Evolutionary conservation across 2,888 invertebrate species (phyloP).

Genomic region (Drosophila pseudotalamancana): DNA sequence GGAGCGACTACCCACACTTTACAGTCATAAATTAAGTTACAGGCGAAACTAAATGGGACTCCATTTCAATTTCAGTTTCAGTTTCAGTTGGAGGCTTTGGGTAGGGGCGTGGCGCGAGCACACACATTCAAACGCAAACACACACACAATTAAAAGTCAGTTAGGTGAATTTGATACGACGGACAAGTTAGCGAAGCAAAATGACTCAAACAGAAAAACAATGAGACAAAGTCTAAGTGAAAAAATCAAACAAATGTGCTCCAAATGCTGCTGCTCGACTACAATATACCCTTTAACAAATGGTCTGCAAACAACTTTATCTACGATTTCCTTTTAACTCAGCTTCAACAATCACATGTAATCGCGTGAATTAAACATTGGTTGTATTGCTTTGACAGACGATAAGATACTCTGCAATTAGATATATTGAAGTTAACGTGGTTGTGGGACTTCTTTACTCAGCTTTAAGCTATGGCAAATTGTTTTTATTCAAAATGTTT

Average conservation of each 20-base stretch:
- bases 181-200: conserved; percentile 54
- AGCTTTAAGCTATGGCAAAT: too few relatives aligned
- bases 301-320: too few relatives aligned
- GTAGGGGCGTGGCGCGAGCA: neutral
- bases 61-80: conserved; percentile 39
- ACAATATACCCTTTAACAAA: neutral
- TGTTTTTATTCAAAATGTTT: too few relatives aligned
- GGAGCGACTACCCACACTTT: conserved; percentile 27
- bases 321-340: too few relatives aligned
- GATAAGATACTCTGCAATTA: too few relatives aligned
- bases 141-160: conserved; percentile 62
- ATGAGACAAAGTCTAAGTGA: conserved; percentile 15
- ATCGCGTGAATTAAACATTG: too few relatives aligned
- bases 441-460: too few relatives aligned
- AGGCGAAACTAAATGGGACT: conserved; percentile 52
- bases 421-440: too few relatives aligned
- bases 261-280: neutral
- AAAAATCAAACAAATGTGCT: neutral
- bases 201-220: conserved; percentile 40
- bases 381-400: too few relatives aligned
- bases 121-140: neutral
- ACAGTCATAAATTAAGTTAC: conserved; percentile 63
- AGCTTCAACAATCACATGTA: too few relatives aligned
- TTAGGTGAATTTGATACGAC: conserved; percentile 64
- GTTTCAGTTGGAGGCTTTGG: conserved; percentile 20